Percentiles rank a stretch among this genome's conserved stretches.
Conservation (phyloP, 2,113 vertebrate genomes). For the Ibidorhyncha struthersii region DNA sequence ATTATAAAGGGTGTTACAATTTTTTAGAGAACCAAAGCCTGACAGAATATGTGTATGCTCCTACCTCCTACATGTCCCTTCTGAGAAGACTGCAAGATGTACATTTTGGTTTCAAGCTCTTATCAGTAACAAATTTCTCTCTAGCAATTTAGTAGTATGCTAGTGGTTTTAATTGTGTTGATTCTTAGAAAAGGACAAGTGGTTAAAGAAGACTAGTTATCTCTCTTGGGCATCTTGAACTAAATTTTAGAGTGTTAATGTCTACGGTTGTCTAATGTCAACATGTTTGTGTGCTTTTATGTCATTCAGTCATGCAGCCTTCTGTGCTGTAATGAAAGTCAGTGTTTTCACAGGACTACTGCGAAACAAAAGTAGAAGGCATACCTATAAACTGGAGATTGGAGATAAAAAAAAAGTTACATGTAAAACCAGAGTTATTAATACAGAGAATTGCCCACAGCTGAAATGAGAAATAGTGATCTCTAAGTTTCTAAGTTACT, state of each 20-base stretch:
- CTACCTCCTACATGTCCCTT: neutral
- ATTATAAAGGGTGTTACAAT: neutral
- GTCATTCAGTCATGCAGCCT: neutral
- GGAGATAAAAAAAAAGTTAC: neutral
- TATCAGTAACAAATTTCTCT: neutral
- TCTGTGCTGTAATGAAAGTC: neutral
- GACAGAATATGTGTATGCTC: neutral
- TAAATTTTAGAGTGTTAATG: neutral
- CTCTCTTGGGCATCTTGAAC: neutral
- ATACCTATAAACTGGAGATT: neutral
- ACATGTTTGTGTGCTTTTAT: neutral
- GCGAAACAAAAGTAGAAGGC: neutral
- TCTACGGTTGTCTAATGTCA: neutral
- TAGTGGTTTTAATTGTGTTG: neutral
- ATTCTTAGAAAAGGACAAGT: neutral
- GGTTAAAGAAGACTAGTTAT: neutral
- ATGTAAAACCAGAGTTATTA: accelerated
- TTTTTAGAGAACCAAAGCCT: neutral
- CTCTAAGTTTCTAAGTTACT: neutral
- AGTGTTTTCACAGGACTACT: neutral
- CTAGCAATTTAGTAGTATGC: neutral
- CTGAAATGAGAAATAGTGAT: neutral
- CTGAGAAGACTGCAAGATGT: neutral
- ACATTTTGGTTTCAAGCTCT: neutral
- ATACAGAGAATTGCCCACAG: neutral